These are phyloP conservation scores for Synergus laeviventris DNA, from an alignment of 2,888 invertebrate genomes.

Conservation along the genomic window DNA sequence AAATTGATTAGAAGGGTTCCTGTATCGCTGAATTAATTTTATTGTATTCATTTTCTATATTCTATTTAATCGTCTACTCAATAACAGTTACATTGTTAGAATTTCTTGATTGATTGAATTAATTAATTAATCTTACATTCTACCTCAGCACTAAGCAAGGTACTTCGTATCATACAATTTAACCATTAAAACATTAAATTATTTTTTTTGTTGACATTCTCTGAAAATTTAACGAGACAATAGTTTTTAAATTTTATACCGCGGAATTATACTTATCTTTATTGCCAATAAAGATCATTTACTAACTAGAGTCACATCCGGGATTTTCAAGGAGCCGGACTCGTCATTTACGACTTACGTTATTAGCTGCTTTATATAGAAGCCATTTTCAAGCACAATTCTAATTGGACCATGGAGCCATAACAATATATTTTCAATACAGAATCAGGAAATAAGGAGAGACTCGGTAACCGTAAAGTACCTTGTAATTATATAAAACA, in stretches of 20 bases:
- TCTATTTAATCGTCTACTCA: not conserved
- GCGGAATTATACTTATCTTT: constrained; percentile 10
- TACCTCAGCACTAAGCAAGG: not conserved
- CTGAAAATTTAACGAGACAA: not conserved
- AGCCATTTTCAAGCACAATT: constrained; percentile 11
- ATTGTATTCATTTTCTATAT: not conserved
- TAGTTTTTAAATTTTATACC: not conserved
- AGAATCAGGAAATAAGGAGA: constrained; percentile 30
- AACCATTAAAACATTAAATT: not conserved
- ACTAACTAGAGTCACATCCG: constrained; percentile 30
- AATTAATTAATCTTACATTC: not conserved
- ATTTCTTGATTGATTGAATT: not conserved
- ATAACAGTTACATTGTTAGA: not conserved
- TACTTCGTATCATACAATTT: not conserved
- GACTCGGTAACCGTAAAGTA: constrained; percentile 17
- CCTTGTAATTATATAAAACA: not conserved
- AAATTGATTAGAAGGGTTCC: not conserved
- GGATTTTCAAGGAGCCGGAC: constrained; percentile 24
- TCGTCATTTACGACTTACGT: constrained; percentile 29
- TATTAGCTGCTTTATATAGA: constrained; percentile 30
- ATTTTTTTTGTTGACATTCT: constrained; percentile 7
- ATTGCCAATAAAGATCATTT: constrained; percentile 19
- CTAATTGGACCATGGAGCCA: too few relatives aligned
- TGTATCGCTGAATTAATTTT: not conserved
- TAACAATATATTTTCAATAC: constrained; percentile 21